Conservation (phyloP, 2,113 vertebrate species). For the Gobiocypris rarus region DNA sequence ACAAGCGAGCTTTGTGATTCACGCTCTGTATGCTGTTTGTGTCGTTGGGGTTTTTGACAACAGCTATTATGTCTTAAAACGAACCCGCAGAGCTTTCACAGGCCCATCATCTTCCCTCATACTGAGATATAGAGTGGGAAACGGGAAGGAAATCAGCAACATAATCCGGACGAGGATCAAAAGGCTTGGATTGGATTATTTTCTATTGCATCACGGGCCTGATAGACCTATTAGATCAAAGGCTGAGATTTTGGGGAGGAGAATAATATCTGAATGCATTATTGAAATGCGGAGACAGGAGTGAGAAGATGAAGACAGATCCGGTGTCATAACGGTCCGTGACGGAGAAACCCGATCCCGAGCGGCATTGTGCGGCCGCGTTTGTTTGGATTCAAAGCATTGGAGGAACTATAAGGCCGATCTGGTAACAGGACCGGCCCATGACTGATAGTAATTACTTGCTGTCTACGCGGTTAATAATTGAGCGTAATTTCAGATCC, state of each 20-base stretch:
- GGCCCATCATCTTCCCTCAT: neutral
- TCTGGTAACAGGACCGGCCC: slow-evolving; percentile 86
- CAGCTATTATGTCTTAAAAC: neutral
- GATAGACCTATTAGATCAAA: slow-evolving; percentile 78
- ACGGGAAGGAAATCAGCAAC: slow-evolving; percentile 71
- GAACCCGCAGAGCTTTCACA: neutral
- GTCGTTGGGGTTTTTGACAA: neutral
- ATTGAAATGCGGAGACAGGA: slow-evolving; percentile 77
- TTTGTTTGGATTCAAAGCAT: slow-evolving; percentile 85
- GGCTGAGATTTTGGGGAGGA: slow-evolving; percentile 73
- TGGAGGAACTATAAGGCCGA: slow-evolving; percentile 79
- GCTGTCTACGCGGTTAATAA: slow-evolving; percentile 89
- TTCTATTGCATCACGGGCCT: slow-evolving; percentile 71
- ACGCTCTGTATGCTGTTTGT: too few species aligned
- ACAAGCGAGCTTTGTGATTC: neutral
- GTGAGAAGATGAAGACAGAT: slow-evolving; percentile 69
- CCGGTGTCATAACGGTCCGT: slow-evolving; percentile 85
- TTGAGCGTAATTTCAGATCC: slow-evolving; percentile 94
- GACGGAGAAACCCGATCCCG: slow-evolving; percentile 80
- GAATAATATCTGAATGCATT: slow-evolving; percentile 80
- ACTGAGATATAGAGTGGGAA: slow-evolving; percentile 17
- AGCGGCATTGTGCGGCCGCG: slow-evolving; percentile 75
- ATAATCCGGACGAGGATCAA: slow-evolving; percentile 73
- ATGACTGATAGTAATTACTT: slow-evolving; percentile 85
- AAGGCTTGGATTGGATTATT: slow-evolving; percentile 69